Conservation (phyloP, 2,113 vertebrate species). For the Rhinogobius similis region DNA sequence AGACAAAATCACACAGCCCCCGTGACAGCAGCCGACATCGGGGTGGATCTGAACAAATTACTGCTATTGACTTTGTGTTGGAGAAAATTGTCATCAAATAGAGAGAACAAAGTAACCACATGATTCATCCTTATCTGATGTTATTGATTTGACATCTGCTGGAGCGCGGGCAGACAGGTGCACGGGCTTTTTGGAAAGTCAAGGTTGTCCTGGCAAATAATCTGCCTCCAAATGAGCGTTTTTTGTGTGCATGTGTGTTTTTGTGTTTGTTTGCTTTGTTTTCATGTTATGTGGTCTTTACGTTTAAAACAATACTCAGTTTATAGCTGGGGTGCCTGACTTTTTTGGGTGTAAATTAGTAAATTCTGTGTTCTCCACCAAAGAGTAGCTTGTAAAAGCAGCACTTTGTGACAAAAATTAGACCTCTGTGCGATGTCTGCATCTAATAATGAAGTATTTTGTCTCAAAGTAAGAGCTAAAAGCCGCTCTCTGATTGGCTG, state of each 20-base stretch:
- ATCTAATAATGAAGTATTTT: too few relatives aligned
- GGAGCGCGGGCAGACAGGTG: slow-evolving; percentile 3
- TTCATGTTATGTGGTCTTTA: not conserved
- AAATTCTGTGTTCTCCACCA: too few relatives aligned
- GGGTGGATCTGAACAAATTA: not conserved
- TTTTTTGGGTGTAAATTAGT: too few relatives aligned
- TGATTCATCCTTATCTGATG: slow-evolving; percentile 4
- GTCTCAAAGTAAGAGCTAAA: too few relatives aligned
- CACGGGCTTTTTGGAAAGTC: not conserved
- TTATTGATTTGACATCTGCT: slow-evolving; percentile 3
- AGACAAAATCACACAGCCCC: not conserved
- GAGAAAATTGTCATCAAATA: slow-evolving; percentile 9
- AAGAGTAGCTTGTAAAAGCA: too few relatives aligned
- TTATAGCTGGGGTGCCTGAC: too few relatives aligned
- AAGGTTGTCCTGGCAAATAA: not conserved
- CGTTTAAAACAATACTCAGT: too few relatives aligned
- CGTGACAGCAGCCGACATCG: not conserved
- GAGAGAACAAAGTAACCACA: slow-evolving; percentile 1
- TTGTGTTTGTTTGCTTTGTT: too few relatives aligned
- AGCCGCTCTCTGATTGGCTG: too few relatives aligned
- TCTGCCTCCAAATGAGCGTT: not conserved
- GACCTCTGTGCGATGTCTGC: too few relatives aligned
- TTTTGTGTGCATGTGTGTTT: not conserved
- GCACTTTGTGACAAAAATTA: too few relatives aligned
- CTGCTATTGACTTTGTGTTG: slow-evolving; percentile 7